Base-by-base conservation (phyloP, 2,113 vertebrate genomes). In the Myrmophylax atrothorax region DNA sequence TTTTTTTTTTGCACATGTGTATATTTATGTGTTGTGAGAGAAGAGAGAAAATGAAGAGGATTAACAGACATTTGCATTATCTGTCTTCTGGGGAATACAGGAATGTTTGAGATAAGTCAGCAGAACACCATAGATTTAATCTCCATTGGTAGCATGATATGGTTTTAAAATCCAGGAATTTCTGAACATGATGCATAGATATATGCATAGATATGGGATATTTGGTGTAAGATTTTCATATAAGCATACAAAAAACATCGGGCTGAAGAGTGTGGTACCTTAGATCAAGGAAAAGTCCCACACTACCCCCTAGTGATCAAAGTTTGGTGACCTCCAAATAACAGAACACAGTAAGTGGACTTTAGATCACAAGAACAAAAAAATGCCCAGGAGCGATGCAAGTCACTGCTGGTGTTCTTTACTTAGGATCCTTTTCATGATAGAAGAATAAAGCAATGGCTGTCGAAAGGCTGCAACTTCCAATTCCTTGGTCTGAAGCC, bases 291-390 rank as follows among this genome's bases (percentile, higher is more conserved):
- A 95, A 96, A 98, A 98, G 97, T 95, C 96, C 97, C 91, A 97
- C 87, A 97, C 96, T 97, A 97, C 97, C 97, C 97, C 77, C 97
- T 97, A 98, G 97, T 98, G 98, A 98, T 98, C 98, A 98, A 98
- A 98, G 98, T 98, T 97, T 98, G 96, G 96, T 98, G 98, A 98
- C 98, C 98, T 98, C 98, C 97, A 98, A 98, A 98, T 97, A 98
- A 98, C 93, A 98, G 95, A 98, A 98, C 98, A 97, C 96, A 98
- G 9, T 98, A 98, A 98, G 96, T 98, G 98, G 98, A 98, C 98
- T 98, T 98, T 37, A 98, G 98, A 98, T 98, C 98, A 98, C 87
- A 98, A 97, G 98, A 98, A 98, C 97, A 98, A 98, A 98, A 98
- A 98, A 98, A 98, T 98, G 98, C 97, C 98, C 98, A 98, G 98